Evolutionary conservation across 2,113 vertebrate genomes (phyloP).

Genomic region (Brachionichthys hirsutus): DNA sequence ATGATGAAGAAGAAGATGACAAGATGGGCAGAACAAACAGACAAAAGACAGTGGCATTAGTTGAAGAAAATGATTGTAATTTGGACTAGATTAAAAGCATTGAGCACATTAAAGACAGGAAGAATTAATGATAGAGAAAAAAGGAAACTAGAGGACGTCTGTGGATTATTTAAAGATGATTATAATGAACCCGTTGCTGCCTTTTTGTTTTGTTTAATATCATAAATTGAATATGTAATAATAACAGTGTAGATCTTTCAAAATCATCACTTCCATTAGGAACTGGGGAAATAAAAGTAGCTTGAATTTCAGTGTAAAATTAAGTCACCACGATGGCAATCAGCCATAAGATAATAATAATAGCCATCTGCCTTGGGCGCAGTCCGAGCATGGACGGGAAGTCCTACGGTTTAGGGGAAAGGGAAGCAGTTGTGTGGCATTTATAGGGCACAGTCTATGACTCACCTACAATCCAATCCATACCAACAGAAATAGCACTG

Average conservation of each 20-base stretch:
- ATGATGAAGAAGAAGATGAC: slow-evolving; percentile 38
- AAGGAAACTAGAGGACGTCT: slow-evolving; percentile 16
- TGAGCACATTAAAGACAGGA: slow-evolving; percentile 11
- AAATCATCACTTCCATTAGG: slow-evolving; percentile 7
- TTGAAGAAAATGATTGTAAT: slow-evolving; percentile 41
- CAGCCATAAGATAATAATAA: too few species aligned
- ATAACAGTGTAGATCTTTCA: neutral
- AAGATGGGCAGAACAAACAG: slow-evolving; percentile 36
- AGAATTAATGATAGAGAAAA: slow-evolving; percentile 6
- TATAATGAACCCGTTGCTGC: slow-evolving; percentile 19
- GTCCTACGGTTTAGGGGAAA: slow-evolving; percentile 31
- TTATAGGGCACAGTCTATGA: slow-evolving; percentile 54
- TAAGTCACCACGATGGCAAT: neutral
- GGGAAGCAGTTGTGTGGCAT: slow-evolving; percentile 46
- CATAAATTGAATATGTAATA: neutral
- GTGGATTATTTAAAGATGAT: slow-evolving; percentile 27
- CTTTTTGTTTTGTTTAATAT: neutral
- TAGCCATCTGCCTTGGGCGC: too few species aligned
- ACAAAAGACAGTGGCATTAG: slow-evolving; percentile 27
- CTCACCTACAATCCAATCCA: slow-evolving; percentile 25
- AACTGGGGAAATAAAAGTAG: too few species aligned
- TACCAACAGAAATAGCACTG: slow-evolving; percentile 29
- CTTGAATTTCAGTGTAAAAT: too few species aligned
- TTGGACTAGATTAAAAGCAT: slow-evolving; percentile 25
- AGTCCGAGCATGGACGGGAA: slow-evolving; percentile 19